These are phyloP conservation scores for Mionectes olivaceus DNA, from an alignment of 2,797 vertebrate species.

Conservation along the genomic window DNA sequence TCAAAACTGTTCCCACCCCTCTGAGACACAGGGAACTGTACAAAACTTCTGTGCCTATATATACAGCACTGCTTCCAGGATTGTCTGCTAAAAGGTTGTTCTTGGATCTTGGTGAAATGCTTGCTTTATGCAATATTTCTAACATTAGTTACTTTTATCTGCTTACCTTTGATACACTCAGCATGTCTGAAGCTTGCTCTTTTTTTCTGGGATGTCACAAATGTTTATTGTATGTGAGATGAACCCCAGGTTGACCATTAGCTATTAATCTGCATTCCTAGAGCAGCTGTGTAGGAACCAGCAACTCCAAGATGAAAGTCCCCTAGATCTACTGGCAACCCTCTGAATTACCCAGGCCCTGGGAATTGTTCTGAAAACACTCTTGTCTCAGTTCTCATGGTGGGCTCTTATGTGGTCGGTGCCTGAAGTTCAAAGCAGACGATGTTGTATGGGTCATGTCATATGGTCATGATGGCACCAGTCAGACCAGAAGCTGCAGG, in stretches of 20 bases:
- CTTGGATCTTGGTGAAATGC: not conserved
- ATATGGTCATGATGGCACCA: not conserved
- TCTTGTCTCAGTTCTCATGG: not conserved
- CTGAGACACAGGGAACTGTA: not conserved
- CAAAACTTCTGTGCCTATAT: not conserved
- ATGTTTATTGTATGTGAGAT: not conserved
- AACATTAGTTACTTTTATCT: conserved; percentile 9
- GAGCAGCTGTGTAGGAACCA: not conserved
- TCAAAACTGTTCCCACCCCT: not conserved
- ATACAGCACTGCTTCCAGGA: not conserved
- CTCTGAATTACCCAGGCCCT: not conserved
- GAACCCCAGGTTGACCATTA: not conserved
- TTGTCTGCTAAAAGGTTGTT: not conserved
- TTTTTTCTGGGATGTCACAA: not conserved
- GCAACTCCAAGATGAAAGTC: not conserved
- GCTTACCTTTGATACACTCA: not conserved
- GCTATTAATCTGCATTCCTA: not conserved
- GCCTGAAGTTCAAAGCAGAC: not conserved
- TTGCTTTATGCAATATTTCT: not conserved
- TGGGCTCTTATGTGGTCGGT: not conserved
- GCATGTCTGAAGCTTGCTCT: not conserved
- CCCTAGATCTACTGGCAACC: not conserved
- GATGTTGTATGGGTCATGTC: not conserved
- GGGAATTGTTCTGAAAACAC: not conserved
- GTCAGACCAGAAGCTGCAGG: not conserved